Evolutionary conservation across 2,888 invertebrate genomes (phyloP).

Genomic region (Hyposoter dolosus): DNA sequence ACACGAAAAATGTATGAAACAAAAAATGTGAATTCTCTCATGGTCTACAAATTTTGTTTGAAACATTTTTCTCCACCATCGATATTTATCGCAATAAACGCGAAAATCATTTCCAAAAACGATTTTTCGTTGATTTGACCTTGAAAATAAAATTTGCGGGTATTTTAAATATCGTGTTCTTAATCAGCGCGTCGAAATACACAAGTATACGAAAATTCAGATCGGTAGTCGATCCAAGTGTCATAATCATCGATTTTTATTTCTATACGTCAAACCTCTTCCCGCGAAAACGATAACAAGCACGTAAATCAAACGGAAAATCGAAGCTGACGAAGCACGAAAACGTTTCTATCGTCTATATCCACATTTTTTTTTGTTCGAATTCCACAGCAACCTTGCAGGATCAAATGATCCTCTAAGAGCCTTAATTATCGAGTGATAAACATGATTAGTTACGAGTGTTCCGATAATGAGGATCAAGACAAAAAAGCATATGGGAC

Average conservation of each 20-base stretch:
- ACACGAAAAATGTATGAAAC: too few relatives aligned
- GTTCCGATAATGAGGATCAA: conserved; percentile 9
- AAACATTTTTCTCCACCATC: too few relatives aligned
- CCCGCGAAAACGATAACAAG: not conserved
- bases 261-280: not conserved
- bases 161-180: too few relatives aligned
- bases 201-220: too few relatives aligned
- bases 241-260: not conserved
- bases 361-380: not conserved
- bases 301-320: not conserved
- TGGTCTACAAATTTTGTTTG: too few relatives aligned
- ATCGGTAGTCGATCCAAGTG: too few relatives aligned
- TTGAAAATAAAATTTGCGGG: too few relatives aligned
- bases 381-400: not conserved
- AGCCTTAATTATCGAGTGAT: conserved; percentile 18
- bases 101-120: too few relatives aligned
- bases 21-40: too few relatives aligned
- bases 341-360: not conserved
- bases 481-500: not conserved
- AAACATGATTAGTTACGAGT: conserved; percentile 16
- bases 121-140: too few relatives aligned
- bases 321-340: conserved; percentile 10
- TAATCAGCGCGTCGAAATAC: too few relatives aligned
- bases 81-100: too few relatives aligned
- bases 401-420: conserved; percentile 10